Evolutionary conservation across 1,140 invertebrate genomes (phyloP), one percentile per base, ranked within the genome.

Genomic region (Chelonus insularis): DNA sequence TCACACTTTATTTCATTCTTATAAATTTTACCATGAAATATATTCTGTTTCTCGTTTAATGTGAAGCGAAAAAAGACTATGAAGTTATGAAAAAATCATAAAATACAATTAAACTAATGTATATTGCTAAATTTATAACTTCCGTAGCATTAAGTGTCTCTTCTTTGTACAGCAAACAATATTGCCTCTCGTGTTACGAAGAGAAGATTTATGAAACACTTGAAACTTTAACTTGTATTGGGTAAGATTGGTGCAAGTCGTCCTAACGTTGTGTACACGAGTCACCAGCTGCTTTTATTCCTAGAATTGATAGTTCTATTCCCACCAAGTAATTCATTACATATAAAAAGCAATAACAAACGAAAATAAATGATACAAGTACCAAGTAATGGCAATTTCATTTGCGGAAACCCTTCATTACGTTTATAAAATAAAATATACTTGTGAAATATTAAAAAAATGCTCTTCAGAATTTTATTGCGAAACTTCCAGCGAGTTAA

Each of bases 121-220:
- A 37, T 32, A 41, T 43, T 12, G 32, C 21, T 9, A 36, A 41
- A 20, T 32, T 18, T 58, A 34, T 37, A 23, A 5, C 34, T 12
- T 12, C 18, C 0, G 2, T 14, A 39, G 20, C 18, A 11, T 60
- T 16, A 5, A 60, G 57, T 60, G 34, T 51, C 57, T 18, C 41
- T 25, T 36, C 48, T 50, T 60, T 60, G 36, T 43, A 29, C 57
- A 36, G 45, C 47, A 23, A 47, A 59, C 34, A 54, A 60, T 60
- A 60, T 60, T 60, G 58, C 58, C 48, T 39, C 6, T 34, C 16
- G 48, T 54, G 36, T 20, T 14, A 29, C 11, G 37, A 60, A 51
- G 51, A 45, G 43, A 60, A 60, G 50, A 54, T 60, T 60, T 60
- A 60, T 60, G 58, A 60, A 60, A 60, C 48, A 12, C 58, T 60